Evolutionary conservation across 2,797 vertebrate genomes (phyloP).

Genomic region (Cyprinella venusta): DNA sequence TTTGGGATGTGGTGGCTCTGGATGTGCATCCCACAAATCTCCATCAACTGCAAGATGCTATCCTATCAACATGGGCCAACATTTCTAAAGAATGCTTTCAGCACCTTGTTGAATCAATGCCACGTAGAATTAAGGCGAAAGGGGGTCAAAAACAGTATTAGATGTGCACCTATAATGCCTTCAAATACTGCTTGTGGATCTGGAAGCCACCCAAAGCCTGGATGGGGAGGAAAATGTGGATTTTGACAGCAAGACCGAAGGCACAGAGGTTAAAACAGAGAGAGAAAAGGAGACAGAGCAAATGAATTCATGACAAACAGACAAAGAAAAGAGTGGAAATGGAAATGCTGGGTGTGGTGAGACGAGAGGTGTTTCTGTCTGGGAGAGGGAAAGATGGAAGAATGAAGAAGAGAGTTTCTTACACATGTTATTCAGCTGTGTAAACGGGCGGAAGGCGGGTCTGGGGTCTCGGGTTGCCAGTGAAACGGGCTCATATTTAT

Average conservation of each 20-base stretch:
- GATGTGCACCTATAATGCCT: neutral
- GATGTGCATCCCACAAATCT: too few relatives aligned
- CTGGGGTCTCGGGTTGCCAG: constrained; percentile 79
- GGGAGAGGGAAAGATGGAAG: constrained; percentile 38
- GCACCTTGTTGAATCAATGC: too few relatives aligned
- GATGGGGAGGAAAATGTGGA: neutral
- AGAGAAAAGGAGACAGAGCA: neutral
- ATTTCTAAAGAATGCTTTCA: too few relatives aligned
- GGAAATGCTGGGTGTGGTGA: constrained; percentile 41
- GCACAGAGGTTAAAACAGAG: neutral
- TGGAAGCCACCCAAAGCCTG: neutral
- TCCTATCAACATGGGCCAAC: too few relatives aligned
- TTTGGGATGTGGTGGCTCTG: too few relatives aligned
- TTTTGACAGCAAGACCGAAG: neutral
- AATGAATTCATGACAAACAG: constrained; percentile 28
- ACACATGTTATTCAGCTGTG: constrained; percentile 86
- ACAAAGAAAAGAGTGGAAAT: constrained; percentile 43
- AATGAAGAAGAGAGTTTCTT: constrained; percentile 67
- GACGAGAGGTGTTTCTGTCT: constrained; percentile 51
- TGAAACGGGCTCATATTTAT: constrained; percentile 83
- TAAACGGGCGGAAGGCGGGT: constrained; percentile 80
- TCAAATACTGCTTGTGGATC: neutral
- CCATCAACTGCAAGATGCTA: too few relatives aligned
- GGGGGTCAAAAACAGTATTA: too few relatives aligned
- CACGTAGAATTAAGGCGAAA: too few relatives aligned